A percentile compares a stretch with the other conserved stretches of the same genome.
phyloP scores from a whole-genome alignment of 2,888 invertebrate genomes.

The Ormyrus pomaceus region DNA sequence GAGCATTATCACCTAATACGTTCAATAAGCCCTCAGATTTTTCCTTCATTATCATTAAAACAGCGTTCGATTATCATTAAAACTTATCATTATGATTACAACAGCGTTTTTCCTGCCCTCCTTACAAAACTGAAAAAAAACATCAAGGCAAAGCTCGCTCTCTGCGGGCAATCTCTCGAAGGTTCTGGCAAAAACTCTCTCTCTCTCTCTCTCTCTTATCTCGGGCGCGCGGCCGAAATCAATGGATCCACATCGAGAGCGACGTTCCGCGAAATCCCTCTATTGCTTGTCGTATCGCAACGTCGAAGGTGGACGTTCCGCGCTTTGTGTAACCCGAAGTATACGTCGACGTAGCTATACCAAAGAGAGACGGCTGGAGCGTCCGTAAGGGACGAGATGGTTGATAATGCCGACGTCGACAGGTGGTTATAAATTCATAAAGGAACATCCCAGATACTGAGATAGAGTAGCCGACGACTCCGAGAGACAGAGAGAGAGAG shows the following conservation, averaged over 20 bases:
- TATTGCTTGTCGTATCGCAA: slow-evolving; percentile 35
- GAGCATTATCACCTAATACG: too few species aligned
- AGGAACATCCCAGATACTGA: slow-evolving; percentile 37
- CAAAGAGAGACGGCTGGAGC: neutral
- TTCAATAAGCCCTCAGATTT: too few species aligned
- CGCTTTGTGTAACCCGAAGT: too few species aligned
- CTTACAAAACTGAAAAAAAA: too few species aligned
- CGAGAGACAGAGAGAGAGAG: neutral
- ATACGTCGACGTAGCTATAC: neutral
- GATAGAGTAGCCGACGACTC: slow-evolving; percentile 31
- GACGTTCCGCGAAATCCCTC: slow-evolving; percentile 9
- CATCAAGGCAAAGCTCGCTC: too few species aligned
- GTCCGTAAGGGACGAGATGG: slow-evolving; percentile 8
- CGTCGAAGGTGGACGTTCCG: neutral
- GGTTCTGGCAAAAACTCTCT: too few species aligned
- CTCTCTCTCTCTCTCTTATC: too few species aligned
- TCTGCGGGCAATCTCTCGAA: too few species aligned
- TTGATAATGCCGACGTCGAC: slow-evolving; percentile 50
- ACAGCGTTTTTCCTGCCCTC: too few species aligned
- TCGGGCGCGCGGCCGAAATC: slow-evolving; percentile 6
- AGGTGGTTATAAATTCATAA: slow-evolving; percentile 56
- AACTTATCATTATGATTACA: too few species aligned
- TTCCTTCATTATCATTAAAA: too few species aligned
- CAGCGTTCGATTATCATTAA: too few species aligned
- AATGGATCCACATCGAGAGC: slow-evolving; percentile 10